phyloP scores from a whole-genome alignment of 1,140 invertebrate genomes.

The Colletes latitarsis region DNA sequence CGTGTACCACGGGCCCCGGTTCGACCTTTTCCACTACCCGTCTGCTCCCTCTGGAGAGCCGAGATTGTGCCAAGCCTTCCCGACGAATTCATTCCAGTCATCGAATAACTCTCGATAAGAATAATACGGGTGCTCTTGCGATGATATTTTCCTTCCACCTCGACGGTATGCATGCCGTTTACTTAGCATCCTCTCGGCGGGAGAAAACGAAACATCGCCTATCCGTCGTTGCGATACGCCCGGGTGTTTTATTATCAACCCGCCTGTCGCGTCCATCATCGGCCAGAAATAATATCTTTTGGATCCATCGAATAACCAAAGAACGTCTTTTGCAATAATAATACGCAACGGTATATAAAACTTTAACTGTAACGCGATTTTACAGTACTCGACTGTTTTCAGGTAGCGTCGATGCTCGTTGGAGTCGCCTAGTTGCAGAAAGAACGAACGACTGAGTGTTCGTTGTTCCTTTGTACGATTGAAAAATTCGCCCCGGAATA shows the following conservation, averaged over 20 bases:
- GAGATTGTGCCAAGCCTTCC: conserved; percentile 17
- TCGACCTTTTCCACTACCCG: conserved; percentile 49
- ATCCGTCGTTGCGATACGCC: not conserved
- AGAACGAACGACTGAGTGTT: conserved; percentile 4
- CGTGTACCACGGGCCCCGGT: conserved; percentile 20
- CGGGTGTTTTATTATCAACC: too few relatives aligned
- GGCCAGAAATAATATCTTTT: too few relatives aligned
- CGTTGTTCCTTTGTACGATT: not conserved
- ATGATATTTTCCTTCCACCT: not conserved
- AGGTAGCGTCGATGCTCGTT: too few relatives aligned
- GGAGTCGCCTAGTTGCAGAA: not conserved
- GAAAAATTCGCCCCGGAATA: conserved; percentile 23
- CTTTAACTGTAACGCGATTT: too few relatives aligned
- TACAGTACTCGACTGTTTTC: too few relatives aligned
- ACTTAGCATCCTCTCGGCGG: not conserved
- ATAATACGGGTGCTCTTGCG: conserved; percentile 1
- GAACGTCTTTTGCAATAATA: too few relatives aligned
- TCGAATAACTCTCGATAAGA: conserved; percentile 28
- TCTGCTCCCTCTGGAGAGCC: not conserved
- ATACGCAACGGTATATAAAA: too few relatives aligned
- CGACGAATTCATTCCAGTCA: conserved; percentile 32
- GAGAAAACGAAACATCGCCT: not conserved
- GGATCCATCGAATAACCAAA: too few relatives aligned
- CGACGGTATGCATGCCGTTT: not conserved
- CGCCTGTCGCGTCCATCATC: too few relatives aligned